Base-by-base conservation (phyloP, 2,888 invertebrate genomes). In the Sinelater perroti region DNA sequence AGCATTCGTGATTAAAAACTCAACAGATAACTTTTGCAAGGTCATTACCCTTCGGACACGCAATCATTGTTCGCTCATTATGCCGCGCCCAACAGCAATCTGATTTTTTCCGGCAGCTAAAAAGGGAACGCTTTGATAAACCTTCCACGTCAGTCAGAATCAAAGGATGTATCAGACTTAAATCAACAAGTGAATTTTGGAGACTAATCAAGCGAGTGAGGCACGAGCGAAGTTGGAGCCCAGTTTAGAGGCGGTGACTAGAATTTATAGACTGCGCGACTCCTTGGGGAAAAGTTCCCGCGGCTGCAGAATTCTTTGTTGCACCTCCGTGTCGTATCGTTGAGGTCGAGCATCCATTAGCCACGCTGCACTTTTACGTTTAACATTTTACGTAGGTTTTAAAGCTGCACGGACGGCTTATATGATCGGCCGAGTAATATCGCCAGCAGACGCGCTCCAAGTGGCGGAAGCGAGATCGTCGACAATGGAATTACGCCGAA, bases 201-300 rank as follows among this genome's bases (percentile, higher is more conserved):
- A 56, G 56, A 56, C 50, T 56, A 56, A 56, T 56, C 49, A 56
- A 56, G 56, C 50, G 49, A 56, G 31, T 50, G 42, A 36, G 50
- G 49, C 18, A 56, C 33, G 26, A 56, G 44, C 21, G 24, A 50
- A 56, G 44, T 56, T 56, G 42, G 56, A 44, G 50, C 31, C 49
- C 47, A 55, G 55, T 46, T 55, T 47, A 47, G 47, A 47, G 47
- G 40, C 56, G 56, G 50, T 56, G 54, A 54, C 54, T 54, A 38
- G 54, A 54, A 54, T 54, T 54, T 54, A 54, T 54, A 47, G 46
- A 46, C 46, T 46, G 38, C 10, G 18, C 7, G 54, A 46, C 46
- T 54, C 46, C 38, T 6, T 7, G 13, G 20, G 46, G 54, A 47
- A 46, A 54, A 54, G 38, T 54, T 54, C 38, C 28, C 47, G 46